Conservation (phyloP, 1,140 invertebrate species). For the Drosophila ficusphila region DNA sequence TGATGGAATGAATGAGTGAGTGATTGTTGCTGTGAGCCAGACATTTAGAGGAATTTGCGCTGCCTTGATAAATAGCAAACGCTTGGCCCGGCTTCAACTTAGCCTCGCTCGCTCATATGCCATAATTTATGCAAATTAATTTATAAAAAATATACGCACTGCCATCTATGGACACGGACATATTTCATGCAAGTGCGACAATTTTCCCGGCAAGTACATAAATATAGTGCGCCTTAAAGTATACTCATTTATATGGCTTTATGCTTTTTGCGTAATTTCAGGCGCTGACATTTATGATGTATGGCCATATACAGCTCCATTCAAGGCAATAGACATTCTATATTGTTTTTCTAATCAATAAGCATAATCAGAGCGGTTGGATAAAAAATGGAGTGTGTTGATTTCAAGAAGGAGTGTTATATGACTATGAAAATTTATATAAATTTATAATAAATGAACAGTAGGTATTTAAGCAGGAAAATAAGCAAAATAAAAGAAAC, state of each 20-base stretch:
- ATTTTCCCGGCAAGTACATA: slow-evolving; percentile 73
- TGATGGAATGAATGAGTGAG: slow-evolving; percentile 56
- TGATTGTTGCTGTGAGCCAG: slow-evolving; percentile 61
- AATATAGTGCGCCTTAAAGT: slow-evolving; percentile 78
- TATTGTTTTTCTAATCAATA: too few relatives aligned
- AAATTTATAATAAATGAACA: too few relatives aligned
- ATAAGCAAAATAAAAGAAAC: too few relatives aligned
- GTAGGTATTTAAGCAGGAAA: too few relatives aligned
- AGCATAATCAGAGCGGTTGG: too few relatives aligned
- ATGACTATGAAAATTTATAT: too few relatives aligned
- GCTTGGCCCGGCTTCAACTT: slow-evolving; percentile 61
- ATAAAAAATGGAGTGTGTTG: too few relatives aligned
- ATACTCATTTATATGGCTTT: slow-evolving; percentile 83
- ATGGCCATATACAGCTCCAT: slow-evolving; percentile 39
- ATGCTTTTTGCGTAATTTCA: slow-evolving; percentile 80
- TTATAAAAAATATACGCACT: slow-evolving; percentile 47
- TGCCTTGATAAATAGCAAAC: slow-evolving; percentile 64
- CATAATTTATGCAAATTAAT: slow-evolving; percentile 83
- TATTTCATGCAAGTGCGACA: slow-evolving; percentile 72
- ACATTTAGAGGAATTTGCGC: slow-evolving; percentile 50
- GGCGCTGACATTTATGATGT: slow-evolving; percentile 81
- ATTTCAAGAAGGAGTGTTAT: too few relatives aligned
- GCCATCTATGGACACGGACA: slow-evolving; percentile 40
- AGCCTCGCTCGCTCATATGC: slow-evolving; percentile 63
- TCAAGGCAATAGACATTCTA: not conserved